Conservation (phyloP, 2,113 vertebrate genomes). For the Cyprinodon brontotheroides region DNA sequence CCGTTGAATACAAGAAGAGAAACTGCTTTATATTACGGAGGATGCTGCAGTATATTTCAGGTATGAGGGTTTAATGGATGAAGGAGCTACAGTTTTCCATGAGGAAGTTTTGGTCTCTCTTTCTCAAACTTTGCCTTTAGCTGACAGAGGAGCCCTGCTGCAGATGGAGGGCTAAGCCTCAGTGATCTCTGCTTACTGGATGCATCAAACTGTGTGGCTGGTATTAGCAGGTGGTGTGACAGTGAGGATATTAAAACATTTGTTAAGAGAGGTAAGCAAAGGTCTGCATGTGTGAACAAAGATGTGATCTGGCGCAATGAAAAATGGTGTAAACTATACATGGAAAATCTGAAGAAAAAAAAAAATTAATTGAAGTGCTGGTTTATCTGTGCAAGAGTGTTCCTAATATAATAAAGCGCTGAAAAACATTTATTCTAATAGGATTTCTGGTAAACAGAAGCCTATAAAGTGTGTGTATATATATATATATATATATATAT, state of each 20-base stretch:
- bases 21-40: background rate
- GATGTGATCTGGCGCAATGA: constrained; percentile 5
- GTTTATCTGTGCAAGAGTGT: too few species aligned
- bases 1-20: background rate
- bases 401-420: too few species aligned
- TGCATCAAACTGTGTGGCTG: constrained; percentile 51
- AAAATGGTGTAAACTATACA: constrained; percentile 4
- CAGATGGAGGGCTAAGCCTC: constrained; percentile 75
- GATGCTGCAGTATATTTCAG: background rate
- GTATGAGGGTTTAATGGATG: constrained; percentile 3
- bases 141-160: constrained; percentile 53
- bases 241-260: constrained; percentile 49
- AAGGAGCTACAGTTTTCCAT: constrained; percentile 6
- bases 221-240: constrained; percentile 57
- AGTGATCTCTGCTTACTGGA: constrained; percentile 54
- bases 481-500: too few species aligned
- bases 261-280: constrained; percentile 33
- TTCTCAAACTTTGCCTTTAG: constrained; percentile 59
- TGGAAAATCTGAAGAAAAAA: background rate
- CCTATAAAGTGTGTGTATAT: too few species aligned
- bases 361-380: background rate
- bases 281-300: constrained; percentile 3
- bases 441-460: too few species aligned
- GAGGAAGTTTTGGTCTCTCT: constrained; percentile 32
- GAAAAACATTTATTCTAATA: too few species aligned